Evolutionary conservation across 2,113 vertebrate genomes (phyloP).

Genomic region (Apteryx mantelli): DNA sequence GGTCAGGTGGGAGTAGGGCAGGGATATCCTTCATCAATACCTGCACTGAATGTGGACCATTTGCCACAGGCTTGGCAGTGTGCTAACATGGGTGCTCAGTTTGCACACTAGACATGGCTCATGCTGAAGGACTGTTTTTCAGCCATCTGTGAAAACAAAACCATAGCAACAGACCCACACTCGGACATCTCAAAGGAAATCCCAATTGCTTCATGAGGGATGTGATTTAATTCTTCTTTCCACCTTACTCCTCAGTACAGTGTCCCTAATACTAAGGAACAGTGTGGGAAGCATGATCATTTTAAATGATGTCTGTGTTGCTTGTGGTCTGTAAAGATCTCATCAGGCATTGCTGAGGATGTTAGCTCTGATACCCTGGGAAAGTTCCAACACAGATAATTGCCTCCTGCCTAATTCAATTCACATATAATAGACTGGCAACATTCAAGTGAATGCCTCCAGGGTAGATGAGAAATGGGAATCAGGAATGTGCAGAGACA

Average conservation of each 20-base stretch:
- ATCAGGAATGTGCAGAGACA: not conserved
- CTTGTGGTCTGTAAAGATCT: constrained; percentile 12
- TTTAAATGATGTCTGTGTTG: not conserved
- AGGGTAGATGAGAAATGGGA: not conserved
- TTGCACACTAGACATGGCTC: not conserved
- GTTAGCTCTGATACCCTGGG: constrained; percentile 46
- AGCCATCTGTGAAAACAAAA: not conserved
- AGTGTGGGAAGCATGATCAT: constrained; percentile 10
- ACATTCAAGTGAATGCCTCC: not conserved
- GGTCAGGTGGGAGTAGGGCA: not conserved
- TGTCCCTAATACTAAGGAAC: not conserved
- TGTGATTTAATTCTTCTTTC: not conserved
- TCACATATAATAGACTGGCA: constrained; percentile 16
- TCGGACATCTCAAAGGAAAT: not conserved
- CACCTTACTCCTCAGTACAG: not conserved
- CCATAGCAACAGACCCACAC: not conserved
- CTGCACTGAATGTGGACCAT: not conserved
- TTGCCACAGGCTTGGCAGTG: rapidly evolving
- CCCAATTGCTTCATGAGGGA: not conserved
- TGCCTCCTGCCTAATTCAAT: constrained; percentile 43
- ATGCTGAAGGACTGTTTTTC: not conserved
- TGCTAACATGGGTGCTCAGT: rapidly evolving
- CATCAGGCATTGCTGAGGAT: constrained; percentile 6
- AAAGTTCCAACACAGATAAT: constrained; percentile 52
- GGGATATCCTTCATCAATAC: not conserved